Evolutionary conservation across 92 coral and sea anemone species (phyloP).

Genomic region (Paramuricea clavata): DNA sequence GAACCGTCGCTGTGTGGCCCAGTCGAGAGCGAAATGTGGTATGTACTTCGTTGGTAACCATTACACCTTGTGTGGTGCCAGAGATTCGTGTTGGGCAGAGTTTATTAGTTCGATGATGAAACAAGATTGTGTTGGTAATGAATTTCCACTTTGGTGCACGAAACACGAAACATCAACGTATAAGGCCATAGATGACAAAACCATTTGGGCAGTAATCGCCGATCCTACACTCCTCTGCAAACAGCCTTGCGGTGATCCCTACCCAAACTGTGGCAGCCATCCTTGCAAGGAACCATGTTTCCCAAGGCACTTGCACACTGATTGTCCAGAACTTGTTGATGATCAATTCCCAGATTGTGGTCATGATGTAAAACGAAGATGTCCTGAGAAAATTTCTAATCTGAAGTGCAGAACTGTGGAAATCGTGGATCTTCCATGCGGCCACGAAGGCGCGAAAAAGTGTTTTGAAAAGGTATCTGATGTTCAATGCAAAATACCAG

Average conservation of each 20-base stretch:
- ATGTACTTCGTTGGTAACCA: constrained; percentile 22
- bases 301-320: constrained; percentile 7
- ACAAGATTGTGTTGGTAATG: constrained; percentile 40
- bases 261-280: constrained; percentile 16
- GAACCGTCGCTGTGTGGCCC: constrained; percentile 22
- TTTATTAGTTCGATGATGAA: constrained; percentile 16
- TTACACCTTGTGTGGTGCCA: constrained; percentile 2
- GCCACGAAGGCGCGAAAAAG: not conserved
- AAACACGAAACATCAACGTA: constrained; percentile 39
- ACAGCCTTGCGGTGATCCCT: constrained; percentile 21
- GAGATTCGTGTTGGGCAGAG: constrained; percentile 2
- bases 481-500: not conserved
- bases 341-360: constrained; percentile 11
- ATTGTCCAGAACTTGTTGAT: constrained; percentile 4
- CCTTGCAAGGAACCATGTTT: constrained; percentile 27
- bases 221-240: constrained; percentile 13
- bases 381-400: not conserved
- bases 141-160: constrained; percentile 19
- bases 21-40: constrained; percentile 23
- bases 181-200: not conserved
- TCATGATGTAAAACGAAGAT: not conserved
- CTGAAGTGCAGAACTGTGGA: not conserved
- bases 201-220: not conserved
- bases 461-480: not conserved
- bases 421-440: not conserved